Evolutionary conservation across 2,113 vertebrate genomes (phyloP).

Genomic region (Paratilapia polleni): DNA sequence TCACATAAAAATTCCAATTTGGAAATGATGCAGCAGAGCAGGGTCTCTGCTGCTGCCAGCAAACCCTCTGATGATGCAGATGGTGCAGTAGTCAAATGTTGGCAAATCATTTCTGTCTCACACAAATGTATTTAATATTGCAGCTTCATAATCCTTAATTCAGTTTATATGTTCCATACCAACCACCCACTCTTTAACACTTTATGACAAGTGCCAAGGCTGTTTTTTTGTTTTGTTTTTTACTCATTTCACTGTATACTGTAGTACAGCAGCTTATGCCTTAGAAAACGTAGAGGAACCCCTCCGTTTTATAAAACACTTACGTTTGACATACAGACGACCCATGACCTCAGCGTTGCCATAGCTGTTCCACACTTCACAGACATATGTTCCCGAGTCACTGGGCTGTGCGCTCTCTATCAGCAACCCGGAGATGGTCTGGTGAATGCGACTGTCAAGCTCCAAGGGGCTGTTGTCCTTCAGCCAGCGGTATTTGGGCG

Average conservation of each 20-base stretch:
- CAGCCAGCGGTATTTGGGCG: constrained; percentile 97
- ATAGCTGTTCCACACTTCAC: constrained; percentile 98
- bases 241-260: not conserved
- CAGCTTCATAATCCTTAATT: not conserved
- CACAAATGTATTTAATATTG: not conserved
- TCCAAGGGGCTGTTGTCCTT: constrained; percentile 96
- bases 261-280: not conserved
- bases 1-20: not conserved
- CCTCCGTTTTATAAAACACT: constrained; percentile 68
- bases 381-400: constrained; percentile 93
- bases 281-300: not conserved
- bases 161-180: not conserved
- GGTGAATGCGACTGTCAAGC: constrained; percentile 93
- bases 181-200: not conserved
- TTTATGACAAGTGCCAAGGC: not conserved
- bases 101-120: not conserved
- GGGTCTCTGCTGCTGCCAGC: not conserved
- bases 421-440: constrained; percentile 89
- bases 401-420: constrained; percentile 90
- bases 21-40: not conserved
- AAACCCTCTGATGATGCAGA: not conserved
- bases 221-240: accelerated
- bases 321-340: constrained; percentile 92
- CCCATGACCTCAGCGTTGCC: constrained; percentile 95
- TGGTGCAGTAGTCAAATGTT: not conserved